phyloP scores from a whole-genome alignment of 2,797 vertebrate genomes.

The Pseudocheirus occidentalis region DNA sequence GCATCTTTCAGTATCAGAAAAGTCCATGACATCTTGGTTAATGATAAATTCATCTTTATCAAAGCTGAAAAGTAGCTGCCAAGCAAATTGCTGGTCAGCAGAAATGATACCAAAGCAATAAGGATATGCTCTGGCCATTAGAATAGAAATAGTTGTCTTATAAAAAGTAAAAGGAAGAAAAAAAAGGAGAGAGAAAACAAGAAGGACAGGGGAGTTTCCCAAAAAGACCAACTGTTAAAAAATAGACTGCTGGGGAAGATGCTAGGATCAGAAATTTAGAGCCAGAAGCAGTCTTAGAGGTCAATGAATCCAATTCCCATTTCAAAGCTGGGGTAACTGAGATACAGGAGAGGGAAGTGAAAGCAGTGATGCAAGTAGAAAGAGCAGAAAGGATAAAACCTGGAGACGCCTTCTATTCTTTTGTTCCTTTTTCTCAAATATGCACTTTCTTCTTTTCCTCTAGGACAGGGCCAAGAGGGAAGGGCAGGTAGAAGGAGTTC shows the following conservation, averaged over 20 bases:
- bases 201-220: neutral
- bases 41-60: neutral
- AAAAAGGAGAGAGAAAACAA: too few relatives aligned
- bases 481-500: neutral
- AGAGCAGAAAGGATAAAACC: neutral
- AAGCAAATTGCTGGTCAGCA: neutral
- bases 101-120: neutral
- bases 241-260: neutral
- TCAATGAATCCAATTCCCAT: neutral
- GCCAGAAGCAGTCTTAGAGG: neutral
- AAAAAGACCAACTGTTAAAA: neutral
- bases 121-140: neutral
- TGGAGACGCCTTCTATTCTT: neutral
- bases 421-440: neutral
- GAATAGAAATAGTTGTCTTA: neutral
- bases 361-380: neutral
- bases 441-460: neutral
- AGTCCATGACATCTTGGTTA: neutral
- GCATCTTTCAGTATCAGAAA: constrained; percentile 23
- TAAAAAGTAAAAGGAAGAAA: neutral
- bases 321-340: neutral
- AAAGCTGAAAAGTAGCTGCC: neutral
- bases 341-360: neutral
- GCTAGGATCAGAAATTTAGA: neutral
- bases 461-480: neutral